Conservation (phyloP, 2,888 invertebrate species). For the Tyria jacobaeae region DNA sequence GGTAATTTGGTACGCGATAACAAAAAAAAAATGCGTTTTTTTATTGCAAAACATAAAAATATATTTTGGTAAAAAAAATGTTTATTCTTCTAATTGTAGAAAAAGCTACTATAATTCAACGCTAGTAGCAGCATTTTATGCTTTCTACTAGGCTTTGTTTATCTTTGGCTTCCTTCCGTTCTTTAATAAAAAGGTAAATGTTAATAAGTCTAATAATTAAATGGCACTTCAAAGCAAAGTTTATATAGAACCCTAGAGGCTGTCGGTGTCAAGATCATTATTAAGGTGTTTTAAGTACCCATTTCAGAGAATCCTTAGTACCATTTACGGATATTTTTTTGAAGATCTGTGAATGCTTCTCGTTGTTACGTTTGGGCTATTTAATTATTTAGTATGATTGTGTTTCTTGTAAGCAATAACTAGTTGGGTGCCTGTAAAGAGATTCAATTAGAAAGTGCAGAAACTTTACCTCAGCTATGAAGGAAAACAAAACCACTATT, state of each 20-base stretch:
- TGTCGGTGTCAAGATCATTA: constrained; percentile 14
- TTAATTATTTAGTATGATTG: constrained; percentile 17
- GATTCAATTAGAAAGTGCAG: constrained; percentile 43
- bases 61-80: no score
- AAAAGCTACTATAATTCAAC: not conserved
- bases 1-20: no score
- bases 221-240: not conserved
- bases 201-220: not conserved
- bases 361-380: constrained; percentile 12
- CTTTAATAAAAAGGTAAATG: not conserved
- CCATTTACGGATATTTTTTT: constrained; percentile 17
- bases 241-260: not conserved
- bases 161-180: not conserved
- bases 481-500: constrained; percentile 37
- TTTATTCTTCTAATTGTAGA: not conserved
- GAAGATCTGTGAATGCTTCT: constrained; percentile 1
- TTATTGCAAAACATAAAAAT: no score
- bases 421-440: constrained; percentile 24
- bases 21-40: no score
- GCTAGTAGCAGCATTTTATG: not conserved
- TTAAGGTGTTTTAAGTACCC: constrained; percentile 23
- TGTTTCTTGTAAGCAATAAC: constrained; percentile 13
- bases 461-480: constrained; percentile 32
- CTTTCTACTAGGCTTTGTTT: not conserved
- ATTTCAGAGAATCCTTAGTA: constrained; percentile 18